Conservation (phyloP, 2,113 vertebrate species). For the Hucho hucho region DNA sequence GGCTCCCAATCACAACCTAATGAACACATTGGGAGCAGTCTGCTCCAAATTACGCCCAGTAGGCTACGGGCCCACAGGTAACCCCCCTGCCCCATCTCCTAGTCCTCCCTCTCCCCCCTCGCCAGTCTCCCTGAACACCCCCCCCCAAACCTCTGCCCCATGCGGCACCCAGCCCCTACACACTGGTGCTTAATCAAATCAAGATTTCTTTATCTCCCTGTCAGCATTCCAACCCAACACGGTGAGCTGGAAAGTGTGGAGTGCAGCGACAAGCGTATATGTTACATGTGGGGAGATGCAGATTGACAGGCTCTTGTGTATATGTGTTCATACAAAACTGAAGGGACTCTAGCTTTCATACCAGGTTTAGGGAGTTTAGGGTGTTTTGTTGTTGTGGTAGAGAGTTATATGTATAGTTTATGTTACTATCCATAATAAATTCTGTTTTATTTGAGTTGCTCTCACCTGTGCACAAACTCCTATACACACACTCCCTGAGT, state of each 20-base stretch:
- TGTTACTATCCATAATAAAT: slow-evolving; percentile 11
- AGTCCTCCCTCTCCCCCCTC: slow-evolving; percentile 33
- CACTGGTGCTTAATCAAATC: slow-evolving; percentile 72
- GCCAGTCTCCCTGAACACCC: slow-evolving; percentile 38
- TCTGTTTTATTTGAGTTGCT: not conserved
- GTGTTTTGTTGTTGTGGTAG: slow-evolving; percentile 28
- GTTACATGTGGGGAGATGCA: slow-evolving; percentile 59
- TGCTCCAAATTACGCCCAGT: slow-evolving; percentile 95
- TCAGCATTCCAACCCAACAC: slow-evolving; percentile 68
- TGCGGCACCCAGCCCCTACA: slow-evolving; percentile 39
- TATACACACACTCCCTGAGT: slow-evolving; percentile 22
- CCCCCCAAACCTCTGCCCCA: slow-evolving; percentile 14
- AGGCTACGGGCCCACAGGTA: slow-evolving; percentile 86
- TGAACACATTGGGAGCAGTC: slow-evolving; percentile 90
- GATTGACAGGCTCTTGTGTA: slow-evolving; percentile 67
- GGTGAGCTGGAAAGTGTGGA: slow-evolving; percentile 18
- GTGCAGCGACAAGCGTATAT: slow-evolving; percentile 55
- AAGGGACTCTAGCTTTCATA: slow-evolving; percentile 45
- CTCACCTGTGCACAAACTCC: slow-evolving; percentile 19
- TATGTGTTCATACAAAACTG: slow-evolving; percentile 54
- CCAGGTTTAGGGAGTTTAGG: not conserved
- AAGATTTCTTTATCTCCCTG: slow-evolving; percentile 69
- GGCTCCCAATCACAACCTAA: slow-evolving; percentile 86
- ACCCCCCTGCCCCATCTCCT: slow-evolving; percentile 29
- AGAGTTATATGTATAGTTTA: slow-evolving; percentile 10